These are phyloP conservation scores for Syrrhaptes paradoxus DNA, from an alignment of 2,113 vertebrate genomes.

Conservation along the genomic window DNA sequence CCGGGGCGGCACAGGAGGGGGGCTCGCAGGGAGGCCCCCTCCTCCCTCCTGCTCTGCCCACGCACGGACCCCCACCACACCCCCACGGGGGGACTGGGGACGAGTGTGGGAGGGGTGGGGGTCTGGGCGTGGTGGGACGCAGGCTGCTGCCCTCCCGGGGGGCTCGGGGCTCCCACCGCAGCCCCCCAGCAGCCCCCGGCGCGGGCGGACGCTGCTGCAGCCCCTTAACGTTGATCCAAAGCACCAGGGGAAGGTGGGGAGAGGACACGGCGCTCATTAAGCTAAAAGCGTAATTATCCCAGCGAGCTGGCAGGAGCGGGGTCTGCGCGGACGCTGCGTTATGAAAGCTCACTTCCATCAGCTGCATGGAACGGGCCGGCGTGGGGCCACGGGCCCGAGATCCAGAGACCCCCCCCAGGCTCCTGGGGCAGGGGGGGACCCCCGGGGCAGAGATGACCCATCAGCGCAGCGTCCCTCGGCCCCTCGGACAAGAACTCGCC, in stretches of 20 bases:
- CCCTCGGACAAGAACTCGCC: background rate
- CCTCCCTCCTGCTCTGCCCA: background rate
- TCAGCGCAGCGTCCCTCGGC: background rate
- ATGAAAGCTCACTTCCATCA: background rate
- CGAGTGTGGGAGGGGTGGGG: background rate
- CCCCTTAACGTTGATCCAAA: accelerated
- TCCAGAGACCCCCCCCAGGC: background rate
- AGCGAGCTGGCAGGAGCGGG: background rate
- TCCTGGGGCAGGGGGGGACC: background rate
- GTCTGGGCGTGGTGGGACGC: no score
- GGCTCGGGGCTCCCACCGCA: background rate
- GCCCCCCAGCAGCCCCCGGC: background rate
- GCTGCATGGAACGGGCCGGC: no score
- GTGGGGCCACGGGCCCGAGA: no score
- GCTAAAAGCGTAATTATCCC: background rate
- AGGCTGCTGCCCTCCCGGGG: accelerated
- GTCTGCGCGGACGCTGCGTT: accelerated
- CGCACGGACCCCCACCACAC: background rate
- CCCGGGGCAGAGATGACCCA: accelerated
- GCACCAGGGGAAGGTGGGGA: background rate
- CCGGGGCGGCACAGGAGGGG: background rate
- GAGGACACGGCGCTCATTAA: background rate
- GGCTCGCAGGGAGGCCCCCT: background rate
- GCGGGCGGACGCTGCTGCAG: background rate
- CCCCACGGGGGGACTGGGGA: background rate